Conservation (phyloP, 2,113 vertebrate genomes). For the Ceyx melanurus region DNA sequence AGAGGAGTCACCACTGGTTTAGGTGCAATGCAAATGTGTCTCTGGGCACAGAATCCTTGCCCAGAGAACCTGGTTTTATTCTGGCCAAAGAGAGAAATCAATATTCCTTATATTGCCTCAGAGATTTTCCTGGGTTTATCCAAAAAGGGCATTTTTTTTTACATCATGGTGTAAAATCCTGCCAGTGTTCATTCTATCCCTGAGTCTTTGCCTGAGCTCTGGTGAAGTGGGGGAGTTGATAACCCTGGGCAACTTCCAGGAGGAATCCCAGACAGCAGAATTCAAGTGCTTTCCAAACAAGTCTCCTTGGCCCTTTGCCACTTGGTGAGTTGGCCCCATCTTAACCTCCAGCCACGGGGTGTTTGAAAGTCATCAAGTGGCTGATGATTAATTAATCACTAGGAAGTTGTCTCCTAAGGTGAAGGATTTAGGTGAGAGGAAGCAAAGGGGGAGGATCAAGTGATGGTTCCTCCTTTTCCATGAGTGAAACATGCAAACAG, state of each 20-base stretch:
- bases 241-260: neutral
- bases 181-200: neutral
- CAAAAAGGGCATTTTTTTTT: neutral
- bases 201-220: neutral
- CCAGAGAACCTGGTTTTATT: neutral
- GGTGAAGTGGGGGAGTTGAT: neutral
- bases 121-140: neutral
- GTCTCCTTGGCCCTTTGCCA: neutral
- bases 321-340: neutral
- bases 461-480: neutral
- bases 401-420: neutral
- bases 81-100: neutral
- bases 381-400: neutral
- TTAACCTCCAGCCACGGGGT: neutral
- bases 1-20: neutral
- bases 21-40: neutral
- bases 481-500: rapidly evolving
- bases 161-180: neutral
- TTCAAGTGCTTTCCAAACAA: neutral
- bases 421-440: neutral
- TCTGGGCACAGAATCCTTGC: neutral
- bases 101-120: neutral
- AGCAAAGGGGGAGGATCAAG: neutral
- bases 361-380: neutral
- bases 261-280: neutral